A percentile compares a stretch with the other conserved stretches of the same genome.
Conservation (phyloP, 2,113 vertebrate species). For the Potamarius usumacintae region DNA sequence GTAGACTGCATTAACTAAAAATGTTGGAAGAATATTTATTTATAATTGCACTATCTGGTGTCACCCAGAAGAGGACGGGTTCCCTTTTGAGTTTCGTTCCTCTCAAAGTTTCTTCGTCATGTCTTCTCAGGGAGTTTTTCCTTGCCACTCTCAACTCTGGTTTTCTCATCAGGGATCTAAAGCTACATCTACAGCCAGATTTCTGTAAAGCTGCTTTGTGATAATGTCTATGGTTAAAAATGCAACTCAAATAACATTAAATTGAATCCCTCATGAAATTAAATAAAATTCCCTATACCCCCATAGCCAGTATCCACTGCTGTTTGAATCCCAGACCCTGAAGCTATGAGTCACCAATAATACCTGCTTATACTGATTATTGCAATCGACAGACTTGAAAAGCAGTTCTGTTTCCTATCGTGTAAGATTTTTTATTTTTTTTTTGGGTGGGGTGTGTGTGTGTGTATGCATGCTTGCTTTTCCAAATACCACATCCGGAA, state of each 20-base stretch:
- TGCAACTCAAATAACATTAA: neutral
- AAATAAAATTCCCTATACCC: no score
- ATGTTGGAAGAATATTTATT: neutral
- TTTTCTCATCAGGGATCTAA: neutral
- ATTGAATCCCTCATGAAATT: neutral
- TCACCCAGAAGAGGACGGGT: no score
- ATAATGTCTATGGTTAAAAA: neutral
- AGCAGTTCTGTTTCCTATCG: slow-evolving; percentile 2
- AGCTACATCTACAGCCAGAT: neutral
- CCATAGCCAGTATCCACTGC: neutral
- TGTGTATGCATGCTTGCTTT: no score
- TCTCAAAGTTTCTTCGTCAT: no score
- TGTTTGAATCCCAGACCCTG: neutral
- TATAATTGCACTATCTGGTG: neutral
- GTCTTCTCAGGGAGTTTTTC: no score
- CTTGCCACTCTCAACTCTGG: neutral
- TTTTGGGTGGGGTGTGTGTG: no score
- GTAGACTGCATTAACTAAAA: neutral
- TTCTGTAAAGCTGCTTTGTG: neutral
- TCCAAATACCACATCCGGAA: neutral
- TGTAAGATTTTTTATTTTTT: neutral
- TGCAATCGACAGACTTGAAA: neutral
- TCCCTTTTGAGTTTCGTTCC: no score
- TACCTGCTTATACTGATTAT: neutral
- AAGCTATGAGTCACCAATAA: neutral